These are phyloP conservation scores for Cephalopachus bancanus DNA, from an alignment of 2,797 vertebrate species.

Conservation along the genomic window DNA sequence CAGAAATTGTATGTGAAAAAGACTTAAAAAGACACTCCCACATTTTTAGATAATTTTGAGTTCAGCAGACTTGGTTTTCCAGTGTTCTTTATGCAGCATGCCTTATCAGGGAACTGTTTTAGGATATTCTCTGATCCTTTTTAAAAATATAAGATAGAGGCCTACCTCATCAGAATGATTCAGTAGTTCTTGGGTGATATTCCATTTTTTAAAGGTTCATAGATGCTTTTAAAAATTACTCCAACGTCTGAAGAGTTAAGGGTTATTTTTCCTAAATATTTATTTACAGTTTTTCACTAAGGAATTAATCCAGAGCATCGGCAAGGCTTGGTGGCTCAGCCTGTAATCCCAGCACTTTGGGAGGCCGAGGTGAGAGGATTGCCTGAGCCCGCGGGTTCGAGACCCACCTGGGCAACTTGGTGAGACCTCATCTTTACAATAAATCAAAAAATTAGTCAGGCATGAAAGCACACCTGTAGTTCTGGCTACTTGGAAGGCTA, in stretches of 20 bases:
- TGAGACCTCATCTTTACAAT: too few relatives aligned
- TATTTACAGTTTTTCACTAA: neutral
- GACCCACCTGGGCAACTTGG: too few relatives aligned
- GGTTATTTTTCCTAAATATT: neutral
- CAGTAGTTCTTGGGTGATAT: neutral
- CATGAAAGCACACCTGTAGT: too few relatives aligned
- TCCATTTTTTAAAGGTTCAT: neutral
- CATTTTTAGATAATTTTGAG: neutral
- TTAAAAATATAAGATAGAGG: neutral
- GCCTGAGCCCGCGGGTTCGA: too few relatives aligned
- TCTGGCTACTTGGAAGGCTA: too few relatives aligned
- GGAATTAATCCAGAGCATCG: neutral
- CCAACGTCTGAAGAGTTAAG: neutral
- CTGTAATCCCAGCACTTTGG: too few relatives aligned
- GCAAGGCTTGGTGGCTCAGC: too few relatives aligned
- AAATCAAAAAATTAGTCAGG: too few relatives aligned
- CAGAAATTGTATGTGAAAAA: constrained; percentile 19
- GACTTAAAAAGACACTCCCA: neutral
- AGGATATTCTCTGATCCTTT: neutral
- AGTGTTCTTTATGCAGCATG: neutral
- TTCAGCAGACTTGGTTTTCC: neutral
- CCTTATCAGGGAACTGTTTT: neutral
- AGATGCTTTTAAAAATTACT: constrained; percentile 32
- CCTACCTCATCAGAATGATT: neutral
- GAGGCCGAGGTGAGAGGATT: too few relatives aligned